Base-by-base conservation (phyloP, 2,113 vertebrate species). In the Egretta garzetta region DNA sequence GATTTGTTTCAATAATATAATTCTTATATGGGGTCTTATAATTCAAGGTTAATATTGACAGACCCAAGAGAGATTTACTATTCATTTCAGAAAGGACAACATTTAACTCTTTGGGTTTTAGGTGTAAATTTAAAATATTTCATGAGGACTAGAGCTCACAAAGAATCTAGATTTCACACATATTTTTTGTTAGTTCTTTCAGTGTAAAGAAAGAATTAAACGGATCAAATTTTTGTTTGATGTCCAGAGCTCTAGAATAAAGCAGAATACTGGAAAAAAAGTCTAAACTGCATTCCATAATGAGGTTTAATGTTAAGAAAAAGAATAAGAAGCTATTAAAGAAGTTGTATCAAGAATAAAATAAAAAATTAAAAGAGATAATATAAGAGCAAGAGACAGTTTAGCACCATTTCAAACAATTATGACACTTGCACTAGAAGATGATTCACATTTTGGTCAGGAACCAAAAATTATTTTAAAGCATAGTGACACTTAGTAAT, bases 361-460 rank as follows among this genome's bases (percentile, higher is more conserved):
- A 43, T 70, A 41, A 77, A 41, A 77, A 15, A 26, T 3, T 33
- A 21, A 16, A 86, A 55, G 14, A 30, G 22, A 28, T 10, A 35
- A 3, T 14, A 28, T 6, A 86, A 26, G 1, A 74, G 4, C 12
- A 58, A 63, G 10, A 68, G 1, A 33, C 7, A 14, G 5, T 67
- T 85, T 72, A 66, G 12, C 0, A 2, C 8, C 53, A 6, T 52
- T 76, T 83, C 41, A 75, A 43, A 53, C 2, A 8, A 27, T 24
- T n/a, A 13, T 2, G 1, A 50, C 1, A 1, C 10, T 60, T 52
- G 12, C 4, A n/a, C 26, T 41, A 50, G 32, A 62, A 67, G 10
- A 9, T 20, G 32, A 59, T 58, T 82, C 39, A 64, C 15, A 27
- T 8, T 70, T 52, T 73, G 4, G 2, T 62, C 27, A 74, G 24